Conservation (phyloP, 1,140 invertebrate species). For the Neelides sp. region DNA sequence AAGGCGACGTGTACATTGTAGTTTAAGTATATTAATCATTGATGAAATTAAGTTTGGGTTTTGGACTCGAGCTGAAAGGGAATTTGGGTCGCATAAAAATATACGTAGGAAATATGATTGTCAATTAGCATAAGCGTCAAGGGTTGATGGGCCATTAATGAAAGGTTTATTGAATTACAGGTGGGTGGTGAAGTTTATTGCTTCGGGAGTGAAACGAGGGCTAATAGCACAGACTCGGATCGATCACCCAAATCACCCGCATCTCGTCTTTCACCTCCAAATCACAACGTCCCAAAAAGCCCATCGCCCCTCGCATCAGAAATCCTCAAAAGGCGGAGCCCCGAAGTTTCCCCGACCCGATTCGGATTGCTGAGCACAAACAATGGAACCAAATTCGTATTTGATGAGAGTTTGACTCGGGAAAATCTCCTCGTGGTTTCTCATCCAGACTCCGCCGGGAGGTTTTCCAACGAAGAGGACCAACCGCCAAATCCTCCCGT, state of each 20-base stretch:
- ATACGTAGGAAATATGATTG: too few relatives aligned
- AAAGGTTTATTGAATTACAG: too few relatives aligned
- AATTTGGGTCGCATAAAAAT: too few relatives aligned
- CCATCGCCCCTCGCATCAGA: constrained; percentile 24
- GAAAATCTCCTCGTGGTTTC: neutral
- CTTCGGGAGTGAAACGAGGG: constrained; percentile 22
- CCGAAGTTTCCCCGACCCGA: constrained; percentile 23
- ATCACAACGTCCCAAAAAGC: constrained; percentile 27
- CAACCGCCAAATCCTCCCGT: neutral
- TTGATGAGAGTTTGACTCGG: constrained; percentile 24
- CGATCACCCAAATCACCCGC: constrained; percentile 27
- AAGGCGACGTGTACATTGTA: too few relatives aligned
- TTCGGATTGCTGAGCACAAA: neutral
- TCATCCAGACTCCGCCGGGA: neutral
- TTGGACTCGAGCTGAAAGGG: too few relatives aligned
- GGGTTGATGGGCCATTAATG: too few relatives aligned
- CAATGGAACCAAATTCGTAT: constrained; percentile 20
- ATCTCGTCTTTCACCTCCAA: constrained; percentile 25
- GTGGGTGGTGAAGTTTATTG: constrained; percentile 1
- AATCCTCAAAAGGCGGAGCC: constrained; percentile 16
- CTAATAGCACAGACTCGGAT: constrained; percentile 31
- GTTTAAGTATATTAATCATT: too few relatives aligned
- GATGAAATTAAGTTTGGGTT: too few relatives aligned
- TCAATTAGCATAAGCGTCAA: too few relatives aligned
- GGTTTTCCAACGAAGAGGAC: neutral